Percentiles rank a stretch among this genome's conserved stretches.
These are phyloP conservation scores for Drosophila pruinosa DNA, from an alignment of 1,140 invertebrate species.

Conservation along the genomic window DNA sequence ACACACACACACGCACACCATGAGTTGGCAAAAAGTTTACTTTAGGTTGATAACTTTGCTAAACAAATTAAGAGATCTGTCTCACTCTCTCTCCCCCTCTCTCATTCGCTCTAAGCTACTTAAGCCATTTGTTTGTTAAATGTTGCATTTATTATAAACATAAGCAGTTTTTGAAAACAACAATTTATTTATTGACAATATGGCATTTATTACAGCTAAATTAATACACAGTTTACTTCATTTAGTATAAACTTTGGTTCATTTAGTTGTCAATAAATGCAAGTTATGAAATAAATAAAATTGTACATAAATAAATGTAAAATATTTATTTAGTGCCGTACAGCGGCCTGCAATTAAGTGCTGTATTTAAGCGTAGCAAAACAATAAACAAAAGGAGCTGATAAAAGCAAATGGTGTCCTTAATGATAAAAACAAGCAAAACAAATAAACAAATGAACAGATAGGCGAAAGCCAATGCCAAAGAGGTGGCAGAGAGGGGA, in stretches of 20 bases:
- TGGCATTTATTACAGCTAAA: too few relatives aligned
- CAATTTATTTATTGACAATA: too few relatives aligned
- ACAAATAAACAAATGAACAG: constrained; percentile 27
- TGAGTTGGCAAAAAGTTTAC: not conserved
- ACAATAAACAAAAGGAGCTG: not conserved
- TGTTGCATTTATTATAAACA: too few relatives aligned
- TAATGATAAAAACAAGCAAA: constrained; percentile 39
- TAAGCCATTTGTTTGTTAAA: too few relatives aligned
- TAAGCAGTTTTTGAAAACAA: too few relatives aligned
- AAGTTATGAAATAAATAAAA: too few relatives aligned
- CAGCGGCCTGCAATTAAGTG: too few relatives aligned
- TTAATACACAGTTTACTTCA: too few relatives aligned
- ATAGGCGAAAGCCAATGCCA: constrained; percentile 19
- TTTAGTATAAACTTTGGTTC: too few relatives aligned
- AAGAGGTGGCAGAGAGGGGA: not conserved
- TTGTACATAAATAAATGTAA: too few relatives aligned
- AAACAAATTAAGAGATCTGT: not conserved
- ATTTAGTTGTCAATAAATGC: too few relatives aligned
- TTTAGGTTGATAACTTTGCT: not conserved
- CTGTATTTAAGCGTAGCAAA: not conserved
- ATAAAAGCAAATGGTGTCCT: constrained; percentile 45
- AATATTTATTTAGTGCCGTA: too few relatives aligned
- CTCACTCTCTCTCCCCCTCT: not conserved
- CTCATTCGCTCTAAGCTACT: not conserved
- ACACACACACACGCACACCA: not conserved